phyloP scores from a whole-genome alignment of 2,888 invertebrate genomes.

The Meghimatium bilineatum region DNA sequence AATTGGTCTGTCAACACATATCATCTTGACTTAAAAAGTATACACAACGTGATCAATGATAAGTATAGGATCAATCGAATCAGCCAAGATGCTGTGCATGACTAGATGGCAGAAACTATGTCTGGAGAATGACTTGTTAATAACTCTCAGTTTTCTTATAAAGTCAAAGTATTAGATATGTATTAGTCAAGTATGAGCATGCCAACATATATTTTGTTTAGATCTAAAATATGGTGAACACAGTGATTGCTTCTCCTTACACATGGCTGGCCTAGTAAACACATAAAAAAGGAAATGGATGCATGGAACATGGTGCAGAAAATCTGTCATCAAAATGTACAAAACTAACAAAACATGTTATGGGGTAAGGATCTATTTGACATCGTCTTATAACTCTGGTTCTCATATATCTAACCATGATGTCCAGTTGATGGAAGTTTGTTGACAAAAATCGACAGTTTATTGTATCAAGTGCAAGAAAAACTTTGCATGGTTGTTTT shows the following conservation, averaged over 20 bases:
- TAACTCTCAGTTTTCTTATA: neutral
- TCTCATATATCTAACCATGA: neutral
- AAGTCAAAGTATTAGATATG: neutral
- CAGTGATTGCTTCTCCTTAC: neutral
- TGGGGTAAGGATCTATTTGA: neutral
- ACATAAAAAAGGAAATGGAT: neutral
- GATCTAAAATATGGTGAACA: neutral
- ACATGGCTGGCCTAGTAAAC: neutral
- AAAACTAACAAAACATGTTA: slow-evolving; percentile 5
- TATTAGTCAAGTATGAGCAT: neutral
- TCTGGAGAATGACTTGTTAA: too few relatives aligned
- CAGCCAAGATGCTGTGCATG: too few relatives aligned
- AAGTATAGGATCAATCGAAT: too few relatives aligned
- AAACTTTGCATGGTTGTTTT: neutral
- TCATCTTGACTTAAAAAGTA: too few relatives aligned
- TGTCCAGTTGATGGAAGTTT: neutral
- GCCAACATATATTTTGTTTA: neutral
- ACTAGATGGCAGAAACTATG: too few relatives aligned
- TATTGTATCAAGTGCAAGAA: neutral
- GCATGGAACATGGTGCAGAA: neutral
- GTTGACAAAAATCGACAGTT: neutral
- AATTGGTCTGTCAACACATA: too few relatives aligned
- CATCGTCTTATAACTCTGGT: neutral
- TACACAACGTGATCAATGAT: too few relatives aligned
- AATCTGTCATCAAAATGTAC: neutral